Evolutionary conservation across 2,113 vertebrate genomes (phyloP), one percentile per base, ranked within the genome.

Genomic region (Crotophaga sulcirostris): DNA sequence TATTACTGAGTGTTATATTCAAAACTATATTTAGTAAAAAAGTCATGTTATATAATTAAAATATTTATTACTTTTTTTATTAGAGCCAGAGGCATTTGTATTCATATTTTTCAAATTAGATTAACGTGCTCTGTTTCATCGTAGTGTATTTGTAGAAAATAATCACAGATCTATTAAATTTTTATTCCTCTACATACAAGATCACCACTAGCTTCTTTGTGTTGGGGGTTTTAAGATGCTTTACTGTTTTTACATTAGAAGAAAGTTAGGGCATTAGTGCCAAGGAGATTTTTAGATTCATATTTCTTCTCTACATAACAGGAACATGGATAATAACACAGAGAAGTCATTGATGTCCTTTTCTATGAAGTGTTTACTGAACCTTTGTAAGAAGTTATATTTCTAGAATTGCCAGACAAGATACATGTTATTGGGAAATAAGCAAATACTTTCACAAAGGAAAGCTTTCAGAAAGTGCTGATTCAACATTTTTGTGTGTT

Each of bases 401-500:
- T 68, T 36, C 54, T 80, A 69, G 36, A 80, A 78, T 5, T 72
- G 25, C 17, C 10, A 80, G 55, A 47, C n/a, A 44, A 59, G 25
- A 25, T 20, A 36, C 5, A 3, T 73, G 31, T 59, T 63, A 58
- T 2, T 9, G 34, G 20, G 51, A 83, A 28, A 90, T 85, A 95
- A 84, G 45, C 36, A 89, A 91, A 73, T 44, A 56, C 31, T 21
- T 83, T 90, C 31, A 51, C 62, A 92, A 76, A 80, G 28, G 38
- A 82, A 56, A 68, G 45, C 21, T 84, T 95, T 89, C 63, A 56
- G 60, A 91, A 97, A 81, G 33, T 88, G 88, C n/a, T 4, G 4
- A 40, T 84, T 96, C 70, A 69, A 45, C 10, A 33, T 31, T 80
- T 95, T 95, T 89, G 33, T 75, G 18, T 64, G n/a, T 78, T 89